phyloP scores from a whole-genome alignment of 2,797 vertebrate species.

The Poecilia velifera region DNA sequence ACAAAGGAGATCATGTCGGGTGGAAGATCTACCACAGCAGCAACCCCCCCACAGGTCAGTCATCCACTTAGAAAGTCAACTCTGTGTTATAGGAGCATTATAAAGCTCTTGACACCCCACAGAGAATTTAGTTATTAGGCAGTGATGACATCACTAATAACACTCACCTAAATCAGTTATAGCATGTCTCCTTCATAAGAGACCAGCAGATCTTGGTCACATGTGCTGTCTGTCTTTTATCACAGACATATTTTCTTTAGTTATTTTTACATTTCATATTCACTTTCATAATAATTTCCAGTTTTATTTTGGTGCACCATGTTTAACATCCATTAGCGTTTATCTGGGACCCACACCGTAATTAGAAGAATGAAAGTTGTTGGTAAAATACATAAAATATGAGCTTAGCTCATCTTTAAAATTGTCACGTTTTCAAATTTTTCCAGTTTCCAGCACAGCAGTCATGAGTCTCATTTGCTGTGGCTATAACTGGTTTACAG shows the following conservation, averaged over 20 bases:
- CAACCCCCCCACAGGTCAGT: conserved; percentile 94
- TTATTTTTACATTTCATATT: background rate
- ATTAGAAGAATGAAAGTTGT: background rate
- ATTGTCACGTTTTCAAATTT: background rate
- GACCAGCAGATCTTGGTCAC: background rate
- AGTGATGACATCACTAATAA: background rate
- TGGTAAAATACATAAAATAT: background rate
- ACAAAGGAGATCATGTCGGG: conserved; percentile 99
- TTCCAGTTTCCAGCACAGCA: background rate
- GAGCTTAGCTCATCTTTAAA: background rate
- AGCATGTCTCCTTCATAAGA: background rate
- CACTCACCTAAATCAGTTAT: background rate
- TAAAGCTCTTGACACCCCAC: background rate
- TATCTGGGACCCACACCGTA: background rate
- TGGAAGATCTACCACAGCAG: conserved; percentile 91
- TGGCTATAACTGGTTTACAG: background rate
- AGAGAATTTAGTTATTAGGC: background rate
- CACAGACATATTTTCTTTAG: background rate
- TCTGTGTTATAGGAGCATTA: background rate
- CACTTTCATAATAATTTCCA: background rate
- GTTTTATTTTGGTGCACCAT: background rate
- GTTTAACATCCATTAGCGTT: background rate
- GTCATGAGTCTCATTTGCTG: background rate
- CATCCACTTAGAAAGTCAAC: background rate
- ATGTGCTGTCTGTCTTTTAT: background rate